Conservation (phyloP, 2,113 vertebrate species). For the Tamias sibiricus region DNA sequence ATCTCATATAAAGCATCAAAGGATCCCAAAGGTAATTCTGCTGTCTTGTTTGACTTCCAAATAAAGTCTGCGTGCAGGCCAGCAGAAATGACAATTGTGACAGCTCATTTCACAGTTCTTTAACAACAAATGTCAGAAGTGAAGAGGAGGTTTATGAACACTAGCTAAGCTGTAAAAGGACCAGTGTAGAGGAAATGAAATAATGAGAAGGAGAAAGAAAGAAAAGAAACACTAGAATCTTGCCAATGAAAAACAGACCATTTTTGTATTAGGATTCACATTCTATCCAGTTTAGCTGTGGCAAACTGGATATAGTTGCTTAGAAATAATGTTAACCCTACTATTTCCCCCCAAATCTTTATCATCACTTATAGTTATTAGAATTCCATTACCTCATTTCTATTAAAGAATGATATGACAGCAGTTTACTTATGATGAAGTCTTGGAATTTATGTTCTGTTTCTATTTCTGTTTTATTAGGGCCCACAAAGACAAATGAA, state of each 20-base stretch:
- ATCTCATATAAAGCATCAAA: background rate
- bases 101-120: conserved; percentile 6
- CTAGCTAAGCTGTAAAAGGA: background rate
- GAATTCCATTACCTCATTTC: background rate
- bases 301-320: background rate
- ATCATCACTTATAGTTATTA: background rate
- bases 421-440: background rate
- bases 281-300: background rate
- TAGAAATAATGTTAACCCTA: background rate
- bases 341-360: background rate
- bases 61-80: background rate
- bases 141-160: background rate
- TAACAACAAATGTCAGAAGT: background rate
- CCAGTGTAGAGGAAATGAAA: background rate
- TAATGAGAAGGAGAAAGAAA: background rate
- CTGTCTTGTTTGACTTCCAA: background rate
- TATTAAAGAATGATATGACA: background rate
- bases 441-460: background rate
- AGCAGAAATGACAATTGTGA: background rate
- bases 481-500: background rate
- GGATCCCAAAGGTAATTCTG: background rate
- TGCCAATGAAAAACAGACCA: background rate
- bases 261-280: background rate
- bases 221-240: background rate
- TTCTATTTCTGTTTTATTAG: background rate